Evolutionary conservation across 1,140 invertebrate species (phyloP).

Genomic region (Musca vetustissima): DNA sequence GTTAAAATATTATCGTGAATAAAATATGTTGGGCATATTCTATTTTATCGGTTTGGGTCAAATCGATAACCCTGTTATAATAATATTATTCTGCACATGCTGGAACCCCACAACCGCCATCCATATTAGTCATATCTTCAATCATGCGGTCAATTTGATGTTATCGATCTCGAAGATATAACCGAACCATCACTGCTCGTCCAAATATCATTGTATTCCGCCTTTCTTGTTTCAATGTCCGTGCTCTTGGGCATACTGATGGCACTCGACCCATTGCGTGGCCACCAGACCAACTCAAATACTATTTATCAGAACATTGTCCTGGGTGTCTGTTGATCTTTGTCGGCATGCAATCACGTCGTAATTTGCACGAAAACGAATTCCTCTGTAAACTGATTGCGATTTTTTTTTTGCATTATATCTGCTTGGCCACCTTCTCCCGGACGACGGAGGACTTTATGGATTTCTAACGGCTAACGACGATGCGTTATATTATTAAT

Average conservation of each 20-base stretch:
- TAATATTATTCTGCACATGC: slow-evolving; percentile 37
- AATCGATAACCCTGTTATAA: slow-evolving; percentile 71
- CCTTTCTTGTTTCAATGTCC: slow-evolving; percentile 81
- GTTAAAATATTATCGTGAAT: slow-evolving; percentile 84
- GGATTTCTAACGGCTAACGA: slow-evolving; percentile 91
- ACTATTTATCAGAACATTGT: slow-evolving; percentile 93
- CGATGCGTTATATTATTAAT: slow-evolving; percentile 94
- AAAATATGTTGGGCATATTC: too few species aligned
- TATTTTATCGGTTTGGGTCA: slow-evolving; percentile 82
- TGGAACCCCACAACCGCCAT: slow-evolving; percentile 42
- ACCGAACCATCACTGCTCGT: slow-evolving; percentile 82
- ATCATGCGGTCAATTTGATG: slow-evolving; percentile 88
- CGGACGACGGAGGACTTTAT: slow-evolving; percentile 92
- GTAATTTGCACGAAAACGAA: slow-evolving; percentile 74
- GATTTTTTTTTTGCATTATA: slow-evolving; percentile 90
- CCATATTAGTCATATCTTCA: slow-evolving; percentile 82
- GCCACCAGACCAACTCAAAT: slow-evolving; percentile 86
- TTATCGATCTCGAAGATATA: slow-evolving; percentile 86
- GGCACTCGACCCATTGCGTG: slow-evolving; percentile 74
- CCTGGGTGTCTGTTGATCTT: slow-evolving; percentile 84
- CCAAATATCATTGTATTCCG: slow-evolving; percentile 85
- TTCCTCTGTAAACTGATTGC: slow-evolving; percentile 88
- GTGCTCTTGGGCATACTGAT: slow-evolving; percentile 74
- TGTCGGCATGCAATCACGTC: slow-evolving; percentile 78
- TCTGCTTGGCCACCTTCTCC: slow-evolving; percentile 84